Evolutionary conservation across 2,113 vertebrate genomes (phyloP).

Genomic region (Australoheros scitulus): DNA sequence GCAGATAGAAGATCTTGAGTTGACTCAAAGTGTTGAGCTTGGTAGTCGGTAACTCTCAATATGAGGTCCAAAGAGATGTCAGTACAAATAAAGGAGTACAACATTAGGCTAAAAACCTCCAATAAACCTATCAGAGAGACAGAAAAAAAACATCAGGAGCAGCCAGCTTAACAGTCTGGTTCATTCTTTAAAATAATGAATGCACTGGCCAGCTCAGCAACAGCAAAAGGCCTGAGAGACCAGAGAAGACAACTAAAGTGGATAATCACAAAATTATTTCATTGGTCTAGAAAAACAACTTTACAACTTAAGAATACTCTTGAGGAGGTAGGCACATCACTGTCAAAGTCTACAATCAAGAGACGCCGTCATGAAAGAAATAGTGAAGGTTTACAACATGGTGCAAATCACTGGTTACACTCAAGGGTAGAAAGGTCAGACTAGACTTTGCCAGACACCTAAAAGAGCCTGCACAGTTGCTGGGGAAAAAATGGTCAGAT

Average conservation of each 20-base stretch:
- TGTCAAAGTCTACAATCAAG: not conserved
- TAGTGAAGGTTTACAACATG: not conserved
- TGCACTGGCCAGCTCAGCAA: not conserved
- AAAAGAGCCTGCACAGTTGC: not conserved
- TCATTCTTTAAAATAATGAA: not conserved
- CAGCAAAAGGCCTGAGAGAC: not conserved
- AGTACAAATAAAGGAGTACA: not conserved
- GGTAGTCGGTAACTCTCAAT: not conserved
- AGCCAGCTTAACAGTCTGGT: not conserved
- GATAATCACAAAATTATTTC: not conserved
- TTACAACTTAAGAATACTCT: not conserved
- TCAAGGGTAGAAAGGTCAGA: not conserved
- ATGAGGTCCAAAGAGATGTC: not conserved
- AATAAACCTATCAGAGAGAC: not conserved
- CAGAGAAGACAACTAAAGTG: not conserved
- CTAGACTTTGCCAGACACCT: not conserved
- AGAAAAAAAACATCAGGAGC: not conserved
- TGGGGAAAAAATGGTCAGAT: not conserved
- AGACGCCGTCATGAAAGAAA: not conserved
- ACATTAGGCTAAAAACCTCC: not conserved
- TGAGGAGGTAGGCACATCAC: not conserved
- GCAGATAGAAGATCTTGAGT: not conserved
- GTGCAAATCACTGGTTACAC: not conserved
- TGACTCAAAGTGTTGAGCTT: not conserved
- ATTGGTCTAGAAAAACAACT: not conserved